Conservation (phyloP, 53 echinoderm and acorn worm genomes). For the Astropecten irregularis region DNA sequence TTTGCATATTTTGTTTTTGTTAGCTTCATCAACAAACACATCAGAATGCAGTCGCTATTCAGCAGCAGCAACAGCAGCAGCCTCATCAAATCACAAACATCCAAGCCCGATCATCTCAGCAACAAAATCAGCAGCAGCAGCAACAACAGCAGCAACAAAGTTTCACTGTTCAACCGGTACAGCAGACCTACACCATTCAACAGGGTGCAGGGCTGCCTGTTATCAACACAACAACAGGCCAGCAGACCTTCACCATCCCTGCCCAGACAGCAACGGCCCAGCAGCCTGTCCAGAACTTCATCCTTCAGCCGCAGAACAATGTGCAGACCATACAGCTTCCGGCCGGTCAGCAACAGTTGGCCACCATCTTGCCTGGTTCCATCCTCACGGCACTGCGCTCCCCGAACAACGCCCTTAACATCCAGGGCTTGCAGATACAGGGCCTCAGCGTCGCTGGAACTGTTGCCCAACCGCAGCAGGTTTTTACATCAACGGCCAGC, state of each 20-base stretch:
- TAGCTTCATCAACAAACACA: too few relatives aligned
- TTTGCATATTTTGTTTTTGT: too few relatives aligned
- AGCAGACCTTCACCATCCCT: slow-evolving; percentile 41
- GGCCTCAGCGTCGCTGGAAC: slow-evolving; percentile 38
- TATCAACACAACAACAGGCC: slow-evolving; percentile 31
- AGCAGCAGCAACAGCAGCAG: slow-evolving; percentile 28
- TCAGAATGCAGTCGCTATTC: slow-evolving; percentile 61
- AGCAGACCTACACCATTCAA: slow-evolving; percentile 58
- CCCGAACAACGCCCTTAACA: slow-evolving; percentile 35
- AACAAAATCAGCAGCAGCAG: slow-evolving; percentile 13
- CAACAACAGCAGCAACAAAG: slow-evolving; percentile 44
- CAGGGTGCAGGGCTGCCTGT: slow-evolving; percentile 27
- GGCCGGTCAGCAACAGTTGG: slow-evolving; percentile 48
- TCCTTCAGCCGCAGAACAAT: slow-evolving; percentile 39
- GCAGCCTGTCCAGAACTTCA: slow-evolving; percentile 44
- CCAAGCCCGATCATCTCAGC: slow-evolving; percentile 33
- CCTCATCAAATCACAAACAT: slow-evolving; percentile 45
- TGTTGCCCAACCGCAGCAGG: slow-evolving; percentile 45
- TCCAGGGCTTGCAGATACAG: slow-evolving; percentile 53
- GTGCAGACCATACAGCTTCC: slow-evolving; percentile 36
- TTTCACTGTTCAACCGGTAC: slow-evolving; percentile 54
- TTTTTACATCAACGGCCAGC: slow-evolving; percentile 12
- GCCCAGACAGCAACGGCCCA: slow-evolving; percentile 39
- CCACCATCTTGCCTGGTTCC: slow-evolving; percentile 44
- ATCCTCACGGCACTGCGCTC: slow-evolving; percentile 44